phyloP scores from a whole-genome alignment of 1,140 invertebrate genomes.

The Cyclargus thomasi region DNA sequence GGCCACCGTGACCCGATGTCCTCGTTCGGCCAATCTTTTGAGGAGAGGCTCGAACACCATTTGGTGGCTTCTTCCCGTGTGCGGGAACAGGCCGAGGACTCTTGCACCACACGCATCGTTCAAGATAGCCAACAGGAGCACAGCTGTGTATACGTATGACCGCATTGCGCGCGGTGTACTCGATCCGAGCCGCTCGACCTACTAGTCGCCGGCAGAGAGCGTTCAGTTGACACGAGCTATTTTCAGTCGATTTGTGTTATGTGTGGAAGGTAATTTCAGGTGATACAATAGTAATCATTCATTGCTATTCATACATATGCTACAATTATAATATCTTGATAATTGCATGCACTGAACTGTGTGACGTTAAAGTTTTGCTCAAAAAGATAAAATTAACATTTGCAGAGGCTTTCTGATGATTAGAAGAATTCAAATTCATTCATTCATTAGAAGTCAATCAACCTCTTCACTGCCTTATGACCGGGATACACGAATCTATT shows the following conservation, averaged over 20 bases:
- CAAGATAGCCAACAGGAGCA: constrained; percentile 29
- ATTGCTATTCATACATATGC: neutral
- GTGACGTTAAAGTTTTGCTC: no score
- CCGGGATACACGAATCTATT: no score
- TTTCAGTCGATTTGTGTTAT: constrained; percentile 25
- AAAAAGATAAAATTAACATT: no score
- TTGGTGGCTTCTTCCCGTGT: constrained; percentile 82
- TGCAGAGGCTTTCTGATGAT: no score
- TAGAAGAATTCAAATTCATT: no score
- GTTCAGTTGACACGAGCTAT: constrained; percentile 26
- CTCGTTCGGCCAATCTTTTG: constrained; percentile 75
- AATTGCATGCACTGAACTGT: no score
- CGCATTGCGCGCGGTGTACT: constrained; percentile 39
- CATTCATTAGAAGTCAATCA: no score
- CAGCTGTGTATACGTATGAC: constrained; percentile 24
- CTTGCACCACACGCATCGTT: constrained; percentile 31
- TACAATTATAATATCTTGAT: no score
- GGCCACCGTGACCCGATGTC: constrained; percentile 80
- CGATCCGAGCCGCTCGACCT: constrained; percentile 26
- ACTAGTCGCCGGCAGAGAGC: constrained; percentile 25
- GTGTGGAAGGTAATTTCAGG: neutral
- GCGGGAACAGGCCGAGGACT: constrained; percentile 79
- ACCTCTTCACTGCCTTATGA: no score
- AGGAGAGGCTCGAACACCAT: constrained; percentile 80
- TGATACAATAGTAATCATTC: neutral